A percentile compares a stretch with the other conserved stretches of the same genome.
These are phyloP conservation scores for Anaspis maculata DNA, from an alignment of 2,888 invertebrate species.

Conservation along the genomic window DNA sequence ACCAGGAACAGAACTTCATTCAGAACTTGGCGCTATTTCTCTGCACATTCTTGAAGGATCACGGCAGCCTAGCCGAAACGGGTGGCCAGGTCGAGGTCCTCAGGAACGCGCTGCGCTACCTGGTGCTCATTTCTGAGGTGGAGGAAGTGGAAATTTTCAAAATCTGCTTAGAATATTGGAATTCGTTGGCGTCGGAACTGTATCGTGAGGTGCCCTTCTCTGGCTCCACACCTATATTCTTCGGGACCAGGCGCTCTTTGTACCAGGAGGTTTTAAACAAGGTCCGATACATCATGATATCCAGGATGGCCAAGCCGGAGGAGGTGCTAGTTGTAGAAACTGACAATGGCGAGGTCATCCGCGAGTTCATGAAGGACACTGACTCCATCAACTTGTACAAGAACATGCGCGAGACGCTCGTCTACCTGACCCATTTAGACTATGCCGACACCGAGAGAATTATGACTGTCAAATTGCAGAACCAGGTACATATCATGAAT, in stretches of 20 bases:
- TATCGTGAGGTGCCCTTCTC: slow-evolving; percentile 65
- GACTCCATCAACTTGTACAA: slow-evolving; percentile 99
- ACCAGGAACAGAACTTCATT: slow-evolving; percentile 98
- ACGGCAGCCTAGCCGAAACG: slow-evolving; percentile 79
- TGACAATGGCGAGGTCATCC: slow-evolving; percentile 97
- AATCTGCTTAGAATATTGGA: slow-evolving; percentile 99
- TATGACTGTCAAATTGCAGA: slow-evolving; percentile 97
- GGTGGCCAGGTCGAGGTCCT: slow-evolving; percentile 62
- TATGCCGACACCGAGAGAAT: slow-evolving; percentile 95
- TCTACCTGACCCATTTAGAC: slow-evolving; percentile 97
- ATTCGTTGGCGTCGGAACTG: slow-evolving; percentile 82
- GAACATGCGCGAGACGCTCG: slow-evolving; percentile 96
- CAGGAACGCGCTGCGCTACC: slow-evolving; percentile 76
- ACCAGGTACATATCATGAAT: slow-evolving; percentile 55
- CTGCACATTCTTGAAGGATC: slow-evolving; percentile 94
- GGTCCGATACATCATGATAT: slow-evolving; percentile 96
- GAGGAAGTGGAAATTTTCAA: slow-evolving; percentile 99
- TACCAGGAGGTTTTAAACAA: slow-evolving; percentile 77
- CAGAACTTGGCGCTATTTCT: slow-evolving; percentile 96
- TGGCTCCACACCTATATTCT: slow-evolving; percentile 32
- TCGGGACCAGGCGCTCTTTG: slow-evolving; percentile 47
- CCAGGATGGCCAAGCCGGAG: slow-evolving; percentile 99
- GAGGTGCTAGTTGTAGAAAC: slow-evolving; percentile 99
- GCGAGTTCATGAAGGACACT: slow-evolving; percentile 99
- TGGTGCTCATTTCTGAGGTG: slow-evolving; percentile 91